A percentile compares a stretch with the other conserved stretches of the same genome.
Conservation (phyloP, 2,113 vertebrate genomes). For the Pogonocichla stellata region DNA sequence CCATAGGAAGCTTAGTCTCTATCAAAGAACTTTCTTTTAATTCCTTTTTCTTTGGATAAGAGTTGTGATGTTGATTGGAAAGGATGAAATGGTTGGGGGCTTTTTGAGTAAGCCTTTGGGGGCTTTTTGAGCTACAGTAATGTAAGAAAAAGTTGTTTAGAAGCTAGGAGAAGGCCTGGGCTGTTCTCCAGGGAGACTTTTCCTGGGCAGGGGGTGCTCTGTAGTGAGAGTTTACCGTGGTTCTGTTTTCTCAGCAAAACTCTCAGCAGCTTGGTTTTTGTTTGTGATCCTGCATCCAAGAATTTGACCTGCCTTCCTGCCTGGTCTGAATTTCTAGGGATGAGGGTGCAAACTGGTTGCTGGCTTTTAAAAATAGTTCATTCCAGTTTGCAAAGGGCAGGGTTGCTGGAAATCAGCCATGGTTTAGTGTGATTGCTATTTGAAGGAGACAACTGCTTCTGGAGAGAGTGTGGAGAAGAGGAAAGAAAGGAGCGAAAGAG, state of each 20-base stretch:
- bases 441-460: neutral
- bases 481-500: neutral
- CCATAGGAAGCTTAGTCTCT: neutral
- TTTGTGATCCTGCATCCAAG: neutral
- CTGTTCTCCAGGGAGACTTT: neutral
- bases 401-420: neutral
- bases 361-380: neutral
- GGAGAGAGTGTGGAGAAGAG: neutral
- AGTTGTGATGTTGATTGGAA: neutral
- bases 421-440: neutral
- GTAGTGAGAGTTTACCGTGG: neutral
- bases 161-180: neutral
- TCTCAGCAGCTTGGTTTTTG: neutral
- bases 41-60: neutral
- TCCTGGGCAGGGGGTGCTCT: neutral
- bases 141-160: neutral
- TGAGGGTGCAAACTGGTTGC: neutral
- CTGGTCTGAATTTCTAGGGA: neutral
- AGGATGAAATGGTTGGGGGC: neutral
- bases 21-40: neutral
- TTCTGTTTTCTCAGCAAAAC: neutral
- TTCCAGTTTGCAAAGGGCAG: neutral
- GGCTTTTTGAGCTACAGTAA: neutral
- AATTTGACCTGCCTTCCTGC: neutral
- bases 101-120: neutral